Conservation (phyloP, 2,797 vertebrate species). For the Cephalopachus bancanus region DNA sequence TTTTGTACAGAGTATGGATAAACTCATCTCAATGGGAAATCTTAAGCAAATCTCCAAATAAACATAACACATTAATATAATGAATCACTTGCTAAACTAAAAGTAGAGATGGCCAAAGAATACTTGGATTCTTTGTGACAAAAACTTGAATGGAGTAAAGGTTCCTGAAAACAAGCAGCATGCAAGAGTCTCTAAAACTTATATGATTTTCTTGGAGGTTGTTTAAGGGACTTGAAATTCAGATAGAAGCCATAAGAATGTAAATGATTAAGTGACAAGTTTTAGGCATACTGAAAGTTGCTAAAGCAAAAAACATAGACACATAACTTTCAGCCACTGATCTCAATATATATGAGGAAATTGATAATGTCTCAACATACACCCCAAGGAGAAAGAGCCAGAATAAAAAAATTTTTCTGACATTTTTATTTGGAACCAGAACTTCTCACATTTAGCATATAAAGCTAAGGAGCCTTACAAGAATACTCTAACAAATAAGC, state of each 20-base stretch:
- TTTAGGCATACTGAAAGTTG: neutral
- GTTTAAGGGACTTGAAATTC: slow-evolving; percentile 16
- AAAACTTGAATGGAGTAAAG: neutral
- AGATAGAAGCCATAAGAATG: neutral
- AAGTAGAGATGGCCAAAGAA: neutral
- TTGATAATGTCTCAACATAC: neutral
- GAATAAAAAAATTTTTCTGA: neutral
- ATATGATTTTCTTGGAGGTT: neutral
- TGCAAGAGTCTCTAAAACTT: slow-evolving; percentile 64
- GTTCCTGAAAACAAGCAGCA: neutral
- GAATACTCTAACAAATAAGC: neutral
- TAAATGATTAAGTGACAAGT: slow-evolving; percentile 43
- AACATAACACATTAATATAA: neutral
- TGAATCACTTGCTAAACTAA: neutral
- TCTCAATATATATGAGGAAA: slow-evolving; percentile 31
- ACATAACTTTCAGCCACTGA: neutral
- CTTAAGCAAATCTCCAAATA: neutral
- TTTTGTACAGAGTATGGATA: neutral
- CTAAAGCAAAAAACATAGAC: neutral
- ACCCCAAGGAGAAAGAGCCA: neutral
- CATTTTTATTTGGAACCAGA: slow-evolving; percentile 60
- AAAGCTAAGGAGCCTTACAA: neutral
- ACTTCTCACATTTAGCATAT: neutral
- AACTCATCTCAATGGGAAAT: neutral
- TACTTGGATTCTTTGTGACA: neutral